Conservation (phyloP, 2,113 vertebrate species). For the Hippocampus abdominalis region DNA sequence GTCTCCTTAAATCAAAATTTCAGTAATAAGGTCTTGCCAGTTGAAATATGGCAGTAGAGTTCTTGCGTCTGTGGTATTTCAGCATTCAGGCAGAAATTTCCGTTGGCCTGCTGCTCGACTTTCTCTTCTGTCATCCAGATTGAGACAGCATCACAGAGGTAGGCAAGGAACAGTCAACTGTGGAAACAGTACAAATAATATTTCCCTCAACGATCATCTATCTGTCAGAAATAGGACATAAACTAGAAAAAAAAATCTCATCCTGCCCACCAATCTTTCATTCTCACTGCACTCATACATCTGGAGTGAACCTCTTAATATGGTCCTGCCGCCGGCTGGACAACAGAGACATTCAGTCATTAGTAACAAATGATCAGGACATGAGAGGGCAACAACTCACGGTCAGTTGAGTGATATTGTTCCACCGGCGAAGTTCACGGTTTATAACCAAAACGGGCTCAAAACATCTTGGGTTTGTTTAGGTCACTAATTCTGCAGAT, state of each 20-base stretch:
- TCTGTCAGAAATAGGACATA: slow-evolving; percentile 61
- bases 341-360: slow-evolving; percentile 76
- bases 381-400: slow-evolving; percentile 70
- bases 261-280: slow-evolving; percentile 72
- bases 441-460: slow-evolving; percentile 11
- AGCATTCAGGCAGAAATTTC: slow-evolving; percentile 6
- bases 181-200: slow-evolving; percentile 65
- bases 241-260: slow-evolving; percentile 48
- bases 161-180: slow-evolving; percentile 54
- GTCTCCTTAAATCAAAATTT: background rate
- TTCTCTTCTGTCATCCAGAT: slow-evolving; percentile 47
- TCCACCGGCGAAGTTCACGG: slow-evolving; percentile 32
- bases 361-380: slow-evolving; percentile 74
- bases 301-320: slow-evolving; percentile 76
- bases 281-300: slow-evolving; percentile 69
- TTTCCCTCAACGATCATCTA: slow-evolving; percentile 63
- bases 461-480: background rate
- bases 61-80: background rate
- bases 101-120: slow-evolving; percentile 28
- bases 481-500: background rate
- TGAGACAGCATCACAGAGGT: slow-evolving; percentile 51
- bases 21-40: background rate
- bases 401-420: slow-evolving; percentile 31
- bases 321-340: slow-evolving; percentile 64
- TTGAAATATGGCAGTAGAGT: background rate